Evolutionary conservation across 1,140 invertebrate genomes (phyloP).

Genomic region (Papilio xuthus): DNA sequence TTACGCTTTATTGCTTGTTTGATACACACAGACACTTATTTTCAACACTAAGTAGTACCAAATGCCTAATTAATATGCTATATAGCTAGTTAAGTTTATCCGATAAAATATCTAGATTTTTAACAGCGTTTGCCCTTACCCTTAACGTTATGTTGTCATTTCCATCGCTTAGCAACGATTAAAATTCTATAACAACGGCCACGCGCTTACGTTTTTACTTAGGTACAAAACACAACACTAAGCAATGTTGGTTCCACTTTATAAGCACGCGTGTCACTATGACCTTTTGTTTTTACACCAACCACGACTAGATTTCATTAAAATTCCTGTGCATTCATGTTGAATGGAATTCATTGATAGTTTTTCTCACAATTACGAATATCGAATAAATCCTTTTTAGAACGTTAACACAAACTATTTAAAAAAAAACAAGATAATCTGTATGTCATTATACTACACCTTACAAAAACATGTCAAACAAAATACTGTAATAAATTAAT

Average conservation of each 20-base stretch:
- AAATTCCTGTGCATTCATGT: conserved; percentile 48
- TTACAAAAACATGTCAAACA: too few species aligned
- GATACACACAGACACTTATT: not conserved
- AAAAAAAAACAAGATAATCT: too few species aligned
- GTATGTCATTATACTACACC: too few species aligned
- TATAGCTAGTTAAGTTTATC: too few species aligned
- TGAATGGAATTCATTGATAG: conserved; percentile 13
- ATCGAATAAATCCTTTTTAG: too few species aligned
- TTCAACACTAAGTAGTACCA: not conserved
- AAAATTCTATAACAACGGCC: conserved; percentile 16
- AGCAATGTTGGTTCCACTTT: conserved; percentile 43
- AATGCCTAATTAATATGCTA: too few species aligned
- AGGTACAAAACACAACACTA: conserved; percentile 40
- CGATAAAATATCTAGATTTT: not conserved
- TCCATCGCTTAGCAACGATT: conserved; percentile 22
- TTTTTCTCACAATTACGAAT: not conserved
- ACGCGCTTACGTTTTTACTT: conserved; percentile 14
- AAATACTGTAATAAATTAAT: too few species aligned
- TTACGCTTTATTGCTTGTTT: too few species aligned
- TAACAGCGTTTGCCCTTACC: conserved; percentile 8
- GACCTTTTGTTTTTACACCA: conserved; percentile 54
- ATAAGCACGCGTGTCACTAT: conserved; percentile 48
- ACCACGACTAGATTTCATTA: conserved; percentile 50
- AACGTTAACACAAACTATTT: too few species aligned
- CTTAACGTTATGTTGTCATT: conserved; percentile 4